These are phyloP conservation scores for Stomatorhinus walkeri DNA, from an alignment of 2,797 vertebrate species.

Conservation along the genomic window DNA sequence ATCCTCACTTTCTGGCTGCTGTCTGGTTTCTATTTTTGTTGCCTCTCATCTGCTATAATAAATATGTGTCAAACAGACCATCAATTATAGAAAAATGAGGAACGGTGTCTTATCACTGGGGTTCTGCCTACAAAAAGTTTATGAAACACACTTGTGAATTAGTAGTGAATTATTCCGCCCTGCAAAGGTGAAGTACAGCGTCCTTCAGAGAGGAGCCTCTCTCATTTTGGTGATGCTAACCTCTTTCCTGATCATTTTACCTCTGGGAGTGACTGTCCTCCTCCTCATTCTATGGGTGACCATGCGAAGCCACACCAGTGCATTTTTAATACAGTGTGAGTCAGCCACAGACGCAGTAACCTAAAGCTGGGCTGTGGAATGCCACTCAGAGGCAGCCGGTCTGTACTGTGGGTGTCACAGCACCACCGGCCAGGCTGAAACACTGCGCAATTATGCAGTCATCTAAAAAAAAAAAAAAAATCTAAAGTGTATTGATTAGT, in stretches of 20 bases:
- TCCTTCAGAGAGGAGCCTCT: background rate
- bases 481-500: background rate
- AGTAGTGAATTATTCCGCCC: background rate
- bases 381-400: background rate
- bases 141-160: background rate
- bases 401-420: background rate
- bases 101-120: background rate
- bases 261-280: background rate
- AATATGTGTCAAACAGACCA: background rate
- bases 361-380: background rate
- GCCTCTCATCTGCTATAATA: background rate
- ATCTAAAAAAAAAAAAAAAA: background rate
- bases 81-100: background rate
- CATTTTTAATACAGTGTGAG: constrained; percentile 13
- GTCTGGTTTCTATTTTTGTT: background rate
- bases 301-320: background rate
- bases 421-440: background rate
- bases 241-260: background rate
- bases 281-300: background rate
- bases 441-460: background rate
- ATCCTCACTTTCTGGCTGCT: background rate
- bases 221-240: background rate
- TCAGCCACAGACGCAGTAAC: constrained; percentile 12
- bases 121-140: background rate
- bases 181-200: background rate